phyloP scores from a whole-genome alignment of 1,140 invertebrate genomes.

The Dryas iulia region DNA sequence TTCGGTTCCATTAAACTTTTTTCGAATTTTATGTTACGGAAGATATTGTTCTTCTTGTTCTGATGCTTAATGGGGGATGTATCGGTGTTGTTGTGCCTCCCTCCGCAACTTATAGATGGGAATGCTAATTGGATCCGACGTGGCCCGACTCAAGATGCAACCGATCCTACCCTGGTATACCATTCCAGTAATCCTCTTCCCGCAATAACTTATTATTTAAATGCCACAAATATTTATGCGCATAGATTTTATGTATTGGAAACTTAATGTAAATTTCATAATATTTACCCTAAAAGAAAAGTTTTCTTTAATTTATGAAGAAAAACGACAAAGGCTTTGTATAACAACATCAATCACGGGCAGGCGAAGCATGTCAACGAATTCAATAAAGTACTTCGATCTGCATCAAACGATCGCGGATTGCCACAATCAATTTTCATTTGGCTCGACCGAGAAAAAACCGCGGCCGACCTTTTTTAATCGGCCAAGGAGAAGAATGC shows the following conservation, averaged over 20 bases:
- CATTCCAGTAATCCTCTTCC: background rate
- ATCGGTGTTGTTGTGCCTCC: conserved; percentile 27
- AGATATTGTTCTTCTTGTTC: conserved; percentile 71
- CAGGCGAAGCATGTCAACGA: conserved; percentile 40
- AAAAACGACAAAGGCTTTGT: conserved; percentile 28
- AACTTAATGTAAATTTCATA: background rate
- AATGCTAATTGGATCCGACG: conserved; percentile 43
- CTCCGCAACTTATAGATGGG: conserved; percentile 37
- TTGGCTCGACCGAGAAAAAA: conserved; percentile 46
- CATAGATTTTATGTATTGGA: background rate
- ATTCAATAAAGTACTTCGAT: conserved; percentile 60
- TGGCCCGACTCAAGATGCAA: conserved; percentile 23
- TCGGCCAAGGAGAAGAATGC: conserved; percentile 60
- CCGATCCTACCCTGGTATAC: background rate
- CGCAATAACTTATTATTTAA: background rate
- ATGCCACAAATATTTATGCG: background rate
- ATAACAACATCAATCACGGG: conserved; percentile 56
- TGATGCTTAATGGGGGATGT: conserved; percentile 47
- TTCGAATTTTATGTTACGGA: conserved; percentile 75
- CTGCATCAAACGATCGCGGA: conserved; percentile 66
- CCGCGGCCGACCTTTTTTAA: conserved; percentile 66
- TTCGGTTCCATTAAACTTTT: conserved; percentile 72
- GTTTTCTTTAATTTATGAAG: conserved; percentile 14
- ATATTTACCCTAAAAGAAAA: background rate
- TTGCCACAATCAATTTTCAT: conserved; percentile 75